Evolutionary conservation across 2,888 invertebrate genomes (phyloP).

Genomic region (Calephelis perditalis): DNA sequence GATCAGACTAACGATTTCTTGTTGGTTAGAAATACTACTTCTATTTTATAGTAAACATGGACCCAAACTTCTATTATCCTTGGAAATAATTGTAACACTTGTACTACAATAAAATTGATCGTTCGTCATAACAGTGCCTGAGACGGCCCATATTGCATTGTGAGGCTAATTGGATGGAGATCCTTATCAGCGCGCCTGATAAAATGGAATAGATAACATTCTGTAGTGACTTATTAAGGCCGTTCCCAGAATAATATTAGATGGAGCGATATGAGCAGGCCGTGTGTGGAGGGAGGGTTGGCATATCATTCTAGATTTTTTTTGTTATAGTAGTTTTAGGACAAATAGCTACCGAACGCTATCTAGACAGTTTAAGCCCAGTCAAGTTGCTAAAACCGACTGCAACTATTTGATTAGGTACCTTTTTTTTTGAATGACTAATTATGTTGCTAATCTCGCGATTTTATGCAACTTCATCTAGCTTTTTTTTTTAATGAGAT

Average conservation of each 20-base stretch:
- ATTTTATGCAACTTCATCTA: too few species aligned
- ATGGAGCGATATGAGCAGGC: constrained; percentile 61
- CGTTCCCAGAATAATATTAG: constrained; percentile 80
- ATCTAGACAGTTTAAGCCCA: too few species aligned
- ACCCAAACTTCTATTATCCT: background rate
- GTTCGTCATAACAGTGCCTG: constrained; percentile 54
- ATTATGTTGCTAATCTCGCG: too few species aligned
- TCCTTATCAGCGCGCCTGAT: constrained; percentile 66
- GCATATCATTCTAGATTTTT: constrained; percentile 27
- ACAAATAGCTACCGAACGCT: too few species aligned
- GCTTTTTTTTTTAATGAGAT: too few species aligned
- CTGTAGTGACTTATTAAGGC: constrained; percentile 80
- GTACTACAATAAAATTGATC: constrained; percentile 9
- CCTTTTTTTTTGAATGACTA: too few species aligned
- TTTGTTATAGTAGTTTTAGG: too few species aligned
- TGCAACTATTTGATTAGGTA: too few species aligned
- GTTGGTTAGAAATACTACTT: too few species aligned
- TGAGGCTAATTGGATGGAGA: constrained; percentile 77
- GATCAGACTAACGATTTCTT: too few species aligned
- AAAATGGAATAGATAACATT: constrained; percentile 79
- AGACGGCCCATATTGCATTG: constrained; percentile 76
- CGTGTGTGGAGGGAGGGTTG: constrained; percentile 54
- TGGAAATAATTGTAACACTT: constrained; percentile 5
- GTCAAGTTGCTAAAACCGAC: too few species aligned
- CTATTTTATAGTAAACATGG: too few species aligned